These are phyloP conservation scores for Camponotus vicinus DNA, from an alignment of 1,140 invertebrate genomes.

Conservation along the genomic window DNA sequence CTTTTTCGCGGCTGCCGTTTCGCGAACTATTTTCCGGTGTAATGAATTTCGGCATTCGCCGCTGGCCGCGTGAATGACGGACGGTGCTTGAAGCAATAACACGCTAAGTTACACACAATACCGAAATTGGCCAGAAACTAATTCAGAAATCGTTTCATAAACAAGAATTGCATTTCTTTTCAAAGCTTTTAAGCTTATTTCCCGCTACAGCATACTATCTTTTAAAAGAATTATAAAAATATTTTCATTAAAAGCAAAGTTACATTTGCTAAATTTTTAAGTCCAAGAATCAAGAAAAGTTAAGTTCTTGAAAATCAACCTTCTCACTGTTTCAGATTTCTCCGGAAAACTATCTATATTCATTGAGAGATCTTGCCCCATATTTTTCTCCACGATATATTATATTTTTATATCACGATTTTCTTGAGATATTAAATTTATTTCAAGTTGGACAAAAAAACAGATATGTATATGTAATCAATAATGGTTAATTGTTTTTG, in stretches of 20 bases:
- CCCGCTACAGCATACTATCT: background rate
- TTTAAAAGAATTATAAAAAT: background rate
- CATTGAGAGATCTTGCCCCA: background rate
- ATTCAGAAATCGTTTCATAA: background rate
- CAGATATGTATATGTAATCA: background rate
- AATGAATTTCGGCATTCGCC: slow-evolving; percentile 42
- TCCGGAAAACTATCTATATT: slow-evolving; percentile 2
- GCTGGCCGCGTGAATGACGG: background rate
- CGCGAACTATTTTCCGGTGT: slow-evolving; percentile 27
- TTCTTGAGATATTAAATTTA: slow-evolving; percentile 14
- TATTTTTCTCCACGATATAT: slow-evolving; percentile 12
- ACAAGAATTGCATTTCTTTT: background rate
- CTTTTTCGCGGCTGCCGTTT: slow-evolving; percentile 28
- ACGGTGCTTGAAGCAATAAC: background rate
- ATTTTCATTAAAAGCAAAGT: background rate
- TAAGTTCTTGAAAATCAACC: background rate
- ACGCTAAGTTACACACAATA: slow-evolving; percentile 31
- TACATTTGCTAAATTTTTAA: background rate
- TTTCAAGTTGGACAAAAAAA: background rate
- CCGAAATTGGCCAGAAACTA: background rate
- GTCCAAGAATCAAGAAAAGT: background rate
- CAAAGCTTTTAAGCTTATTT: background rate
- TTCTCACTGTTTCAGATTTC: slow-evolving; percentile 10
- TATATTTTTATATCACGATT: background rate
- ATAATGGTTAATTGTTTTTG: background rate